Evolutionary conservation across 1,140 invertebrate species (phyloP).

Genomic region (Drosophila nigromelanica): DNA sequence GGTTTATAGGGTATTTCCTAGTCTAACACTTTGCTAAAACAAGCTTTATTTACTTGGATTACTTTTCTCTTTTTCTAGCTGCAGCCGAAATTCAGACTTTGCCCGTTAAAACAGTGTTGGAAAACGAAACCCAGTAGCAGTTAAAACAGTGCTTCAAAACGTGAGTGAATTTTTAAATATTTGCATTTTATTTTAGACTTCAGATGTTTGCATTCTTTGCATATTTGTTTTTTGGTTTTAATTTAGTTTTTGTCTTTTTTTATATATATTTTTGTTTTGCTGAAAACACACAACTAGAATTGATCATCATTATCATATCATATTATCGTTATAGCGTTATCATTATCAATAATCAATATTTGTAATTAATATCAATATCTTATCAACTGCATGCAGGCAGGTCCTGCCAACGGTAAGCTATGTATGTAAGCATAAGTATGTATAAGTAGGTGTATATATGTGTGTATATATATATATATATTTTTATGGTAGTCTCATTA

Average conservation of each 20-base stretch:
- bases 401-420: slow-evolving; percentile 28
- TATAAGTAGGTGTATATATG: slow-evolving; percentile 9
- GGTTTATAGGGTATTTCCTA: too few species aligned
- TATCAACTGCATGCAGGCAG: slow-evolving; percentile 32
- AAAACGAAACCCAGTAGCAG: background rate
- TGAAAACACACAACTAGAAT: slow-evolving; percentile 52
- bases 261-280: slow-evolving; percentile 24
- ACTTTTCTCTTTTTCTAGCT: too few species aligned
- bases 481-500: slow-evolving; percentile 14
- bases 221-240: slow-evolving; percentile 42
- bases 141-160: too few species aligned
- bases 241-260: slow-evolving; percentile 25
- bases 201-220: slow-evolving; percentile 21
- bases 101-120: background rate
- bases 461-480: slow-evolving; percentile 13
- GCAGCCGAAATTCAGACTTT: too few species aligned
- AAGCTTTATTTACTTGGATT: too few species aligned
- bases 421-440: slow-evolving; percentile 32
- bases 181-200: slow-evolving; percentile 56
- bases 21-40: too few species aligned
- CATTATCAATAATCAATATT: slow-evolving; percentile 25
- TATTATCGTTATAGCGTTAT: slow-evolving; percentile 34
- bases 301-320: slow-evolving; percentile 66
- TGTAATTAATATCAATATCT: slow-evolving; percentile 37
- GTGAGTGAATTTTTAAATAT: slow-evolving; percentile 9